phyloP scores from a whole-genome alignment of 1,140 invertebrate species.

The Drosophila rhopaloa region DNA sequence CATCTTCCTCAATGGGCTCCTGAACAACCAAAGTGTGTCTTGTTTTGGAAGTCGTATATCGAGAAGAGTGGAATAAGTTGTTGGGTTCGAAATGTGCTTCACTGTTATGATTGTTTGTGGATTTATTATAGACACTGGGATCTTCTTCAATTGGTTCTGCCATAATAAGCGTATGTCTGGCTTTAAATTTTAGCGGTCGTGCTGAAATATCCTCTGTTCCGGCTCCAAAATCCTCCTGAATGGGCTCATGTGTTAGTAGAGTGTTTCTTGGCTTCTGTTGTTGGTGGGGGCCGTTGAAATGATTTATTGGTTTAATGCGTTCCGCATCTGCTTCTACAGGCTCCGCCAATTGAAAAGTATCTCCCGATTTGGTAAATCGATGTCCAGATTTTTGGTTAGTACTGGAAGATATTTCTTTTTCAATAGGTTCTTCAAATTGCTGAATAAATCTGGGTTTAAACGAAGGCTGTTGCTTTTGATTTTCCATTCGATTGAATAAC shows the following conservation, averaged over 20 bases:
- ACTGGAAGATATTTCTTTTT: neutral
- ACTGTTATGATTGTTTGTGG: neutral
- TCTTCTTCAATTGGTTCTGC: constrained; percentile 5
- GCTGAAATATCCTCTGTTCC: neutral
- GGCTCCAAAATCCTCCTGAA: neutral
- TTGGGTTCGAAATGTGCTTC: neutral
- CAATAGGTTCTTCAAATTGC: too few species aligned
- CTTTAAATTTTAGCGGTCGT: neutral
- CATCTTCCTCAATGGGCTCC: constrained; percentile 20
- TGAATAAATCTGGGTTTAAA: too few species aligned
- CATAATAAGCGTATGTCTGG: neutral
- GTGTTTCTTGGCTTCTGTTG: neutral
- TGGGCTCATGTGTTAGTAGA: neutral
- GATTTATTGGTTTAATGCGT: neutral
- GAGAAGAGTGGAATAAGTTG: neutral
- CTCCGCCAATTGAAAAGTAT: neutral
- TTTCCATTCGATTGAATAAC: neutral
- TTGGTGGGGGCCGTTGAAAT: neutral
- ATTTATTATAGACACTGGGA: neutral
- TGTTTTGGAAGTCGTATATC: neutral
- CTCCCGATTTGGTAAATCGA: neutral
- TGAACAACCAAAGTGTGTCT: neutral
- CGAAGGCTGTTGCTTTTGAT: neutral
- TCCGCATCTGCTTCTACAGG: neutral
- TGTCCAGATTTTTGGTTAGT: neutral